These are phyloP conservation scores for Allobates femoralis DNA, from an alignment of 2,797 vertebrate species.

Conservation along the genomic window DNA sequence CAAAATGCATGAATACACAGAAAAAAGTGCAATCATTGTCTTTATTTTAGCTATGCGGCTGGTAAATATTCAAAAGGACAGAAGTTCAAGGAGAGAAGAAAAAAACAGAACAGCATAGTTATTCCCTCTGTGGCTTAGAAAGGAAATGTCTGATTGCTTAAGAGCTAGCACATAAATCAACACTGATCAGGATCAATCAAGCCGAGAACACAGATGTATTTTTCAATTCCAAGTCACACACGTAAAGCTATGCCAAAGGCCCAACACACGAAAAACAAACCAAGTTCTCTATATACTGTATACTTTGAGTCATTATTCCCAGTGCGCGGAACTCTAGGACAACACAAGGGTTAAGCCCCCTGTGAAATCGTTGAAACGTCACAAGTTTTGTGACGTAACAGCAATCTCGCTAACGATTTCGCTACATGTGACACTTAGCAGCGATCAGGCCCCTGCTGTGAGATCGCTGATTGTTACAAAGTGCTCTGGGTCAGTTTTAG, in stretches of 20 bases:
- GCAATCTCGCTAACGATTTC: too few relatives aligned
- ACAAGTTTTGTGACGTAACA: too few relatives aligned
- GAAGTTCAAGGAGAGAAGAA: not conserved
- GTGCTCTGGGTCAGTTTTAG: too few relatives aligned
- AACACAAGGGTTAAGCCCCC: too few relatives aligned
- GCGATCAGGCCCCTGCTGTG: too few relatives aligned
- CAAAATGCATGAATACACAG: too few relatives aligned
- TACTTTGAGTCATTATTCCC: not conserved
- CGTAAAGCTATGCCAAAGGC: constrained; percentile 39
- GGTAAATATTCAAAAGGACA: constrained; percentile 18
- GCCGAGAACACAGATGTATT: constrained; percentile 41
- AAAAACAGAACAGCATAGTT: constrained; percentile 9
- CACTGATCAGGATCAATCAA: constrained; percentile 61
- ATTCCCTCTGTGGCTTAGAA: constrained; percentile 33
- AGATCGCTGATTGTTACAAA: too few relatives aligned
- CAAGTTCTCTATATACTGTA: constrained; percentile 18
- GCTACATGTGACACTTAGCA: too few relatives aligned
- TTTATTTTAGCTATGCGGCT: constrained; percentile 1
- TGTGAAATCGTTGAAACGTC: too few relatives aligned
- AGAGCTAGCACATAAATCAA: constrained; percentile 60
- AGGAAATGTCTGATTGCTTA: constrained; percentile 57
- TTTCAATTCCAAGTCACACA: constrained; percentile 59
- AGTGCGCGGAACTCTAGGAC: not conserved
- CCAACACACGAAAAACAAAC: constrained; percentile 26
- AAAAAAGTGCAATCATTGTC: constrained; percentile 14